A percentile compares a stretch with the other conserved stretches of the same genome.
These are phyloP conservation scores for Karalla daura DNA, from an alignment of 2,797 vertebrate species.

Conservation along the genomic window DNA sequence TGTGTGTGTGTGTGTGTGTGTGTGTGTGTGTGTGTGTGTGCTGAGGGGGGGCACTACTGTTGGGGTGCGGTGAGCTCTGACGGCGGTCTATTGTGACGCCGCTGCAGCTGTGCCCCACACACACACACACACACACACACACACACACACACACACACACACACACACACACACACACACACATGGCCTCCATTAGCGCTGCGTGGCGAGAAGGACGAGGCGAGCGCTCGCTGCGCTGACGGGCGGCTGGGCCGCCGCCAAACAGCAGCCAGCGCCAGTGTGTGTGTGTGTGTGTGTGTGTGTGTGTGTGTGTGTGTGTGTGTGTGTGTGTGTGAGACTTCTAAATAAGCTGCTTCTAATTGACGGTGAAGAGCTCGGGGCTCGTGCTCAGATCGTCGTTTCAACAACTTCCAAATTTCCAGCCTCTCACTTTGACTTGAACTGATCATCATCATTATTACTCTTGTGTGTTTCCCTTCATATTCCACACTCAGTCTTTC, in stretches of 20 bases:
- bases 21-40: not conserved
- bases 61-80: constrained; percentile 73
- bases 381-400: constrained; percentile 28
- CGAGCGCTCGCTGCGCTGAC: constrained; percentile 61
- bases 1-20: constrained; percentile 11
- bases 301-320: constrained; percentile 20
- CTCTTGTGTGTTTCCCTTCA: constrained; percentile 28
- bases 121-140: constrained; percentile 73
- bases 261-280: constrained; percentile 78
- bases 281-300: constrained; percentile 36
- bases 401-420: constrained; percentile 61
- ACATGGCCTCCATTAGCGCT: constrained; percentile 78
- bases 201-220: constrained; percentile 67
- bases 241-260: constrained; percentile 70
- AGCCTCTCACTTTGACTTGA: constrained; percentile 42
- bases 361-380: constrained; percentile 27
- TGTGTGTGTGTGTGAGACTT: constrained; percentile 37
- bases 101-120: constrained; percentile 73
- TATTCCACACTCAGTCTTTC: constrained; percentile 31
- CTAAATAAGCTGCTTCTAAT: constrained; percentile 72
- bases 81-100: constrained; percentile 75
- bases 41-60: constrained; percentile 63
- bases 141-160: constrained; percentile 58
- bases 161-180: constrained; percentile 59
- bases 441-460: constrained; percentile 26